Evolutionary conservation across 2,797 vertebrate species (phyloP), one percentile per base, ranked within the genome.

Genomic region (Danio kyathit): DNA sequence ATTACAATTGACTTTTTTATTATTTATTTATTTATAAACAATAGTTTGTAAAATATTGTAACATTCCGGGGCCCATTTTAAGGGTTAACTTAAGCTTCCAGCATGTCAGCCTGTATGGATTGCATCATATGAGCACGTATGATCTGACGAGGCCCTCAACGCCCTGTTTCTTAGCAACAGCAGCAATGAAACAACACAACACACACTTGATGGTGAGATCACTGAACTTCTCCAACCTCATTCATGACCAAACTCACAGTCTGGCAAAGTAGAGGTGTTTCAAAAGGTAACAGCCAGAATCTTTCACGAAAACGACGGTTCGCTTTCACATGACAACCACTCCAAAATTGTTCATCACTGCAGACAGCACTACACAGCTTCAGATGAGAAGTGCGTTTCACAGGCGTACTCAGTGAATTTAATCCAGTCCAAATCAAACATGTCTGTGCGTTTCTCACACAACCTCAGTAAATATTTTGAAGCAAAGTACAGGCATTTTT

Each of bases 151-250:
- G 65, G 84, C 82, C 86, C 82, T 69, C 11, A 61, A 84, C 81
- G 83, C 83, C 74, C 84, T 85, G 93, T 93, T 93, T 87, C 94
- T 87, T 91, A 87, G 94, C 92, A 93, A 95, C 93, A 49, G 87
- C 60, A 77, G 82, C 86, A 86, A 87, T 90, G 86, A 88, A 82
- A 83, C 71, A 81, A 80, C 76, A 86, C 87, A 86, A 74, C 82
- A 70, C 70, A 64, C 75, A 83, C 81, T 86, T 91, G 60, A 85
- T 48, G 40, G 82, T 60, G n/a, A 70, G 88, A 84, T 88, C 64
- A 72, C 74, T 48, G 80, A 89, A 91, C 85, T 91, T 90, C 88
- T 81, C 80, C 46, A 48, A 2, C 54, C 67, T 74, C 73, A 71
- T 83, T 82, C 80, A 79, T 85, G 88, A 86, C 85, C 84, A 86